Evolutionary conservation across 2,888 invertebrate species (phyloP), one percentile per base, ranked within the genome.

Genomic region (Ophion obscuratus): DNA sequence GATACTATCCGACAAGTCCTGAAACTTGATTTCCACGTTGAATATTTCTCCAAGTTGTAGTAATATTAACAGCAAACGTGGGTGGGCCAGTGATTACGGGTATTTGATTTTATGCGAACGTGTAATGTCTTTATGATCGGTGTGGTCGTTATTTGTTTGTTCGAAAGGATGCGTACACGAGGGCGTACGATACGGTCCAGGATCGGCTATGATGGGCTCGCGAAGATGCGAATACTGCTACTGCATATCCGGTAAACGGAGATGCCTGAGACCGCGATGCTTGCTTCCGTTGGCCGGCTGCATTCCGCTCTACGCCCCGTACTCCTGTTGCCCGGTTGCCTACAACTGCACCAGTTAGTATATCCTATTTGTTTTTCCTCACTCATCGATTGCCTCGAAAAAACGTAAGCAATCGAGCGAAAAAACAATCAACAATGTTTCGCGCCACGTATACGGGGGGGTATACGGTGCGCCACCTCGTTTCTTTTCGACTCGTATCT

Each of bases 151-250:
- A 1, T 47, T 57, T 44, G 27, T 78, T 61, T 27, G 24, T 76
- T n/a, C 36, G 36, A 68, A 95, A 96, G 97, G 96, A 89, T 97
- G 97, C 93, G 94, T 96, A 91, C 95, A 95, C 89, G 96, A 96
- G 89, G 97, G 97, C 53, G 96, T 96, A 40, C 95, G 96, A 89
- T 97, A 96, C 94, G 96, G 96, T 24, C 96, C 97, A 71, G 97
- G 97, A 2, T 98, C 98, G 6, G 98, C 98, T 9, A 97, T 98
- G 97, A 95, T 96, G 88, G 96, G 97, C 5, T 96, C 96, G 24
- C 96, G 96, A 85, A 95, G 96, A n/a, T 98, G 98, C 94, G 97
- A 97, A 94, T 97, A 97, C 94, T 98, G 98, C 94, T 98, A 97
- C 95, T 98, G 98, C 92, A 96, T 97, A 89, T 92, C 92, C 87